These are phyloP conservation scores for Delphinapterus leucas DNA, from an alignment of 2,113 vertebrate genomes.

Conservation along the genomic window DNA sequence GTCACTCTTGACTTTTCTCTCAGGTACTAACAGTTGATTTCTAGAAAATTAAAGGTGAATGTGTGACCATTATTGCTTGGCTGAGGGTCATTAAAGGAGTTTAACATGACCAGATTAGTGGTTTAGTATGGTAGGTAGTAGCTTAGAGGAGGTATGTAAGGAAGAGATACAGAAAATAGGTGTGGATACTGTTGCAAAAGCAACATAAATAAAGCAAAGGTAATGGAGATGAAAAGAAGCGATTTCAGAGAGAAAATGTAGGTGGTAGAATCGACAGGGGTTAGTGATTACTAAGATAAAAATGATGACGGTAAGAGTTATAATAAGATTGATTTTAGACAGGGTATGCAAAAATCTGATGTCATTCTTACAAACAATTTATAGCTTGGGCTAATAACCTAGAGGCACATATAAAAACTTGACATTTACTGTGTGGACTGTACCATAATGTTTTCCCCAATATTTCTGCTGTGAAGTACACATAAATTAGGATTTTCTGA, in stretches of 20 bases:
- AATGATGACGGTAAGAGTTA: not conserved
- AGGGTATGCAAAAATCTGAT: not conserved
- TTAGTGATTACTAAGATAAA: not conserved
- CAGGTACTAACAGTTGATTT: not conserved
- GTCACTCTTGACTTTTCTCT: not conserved
- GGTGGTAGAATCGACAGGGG: not conserved
- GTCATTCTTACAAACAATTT: not conserved
- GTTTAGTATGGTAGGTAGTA: not conserved
- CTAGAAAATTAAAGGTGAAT: not conserved
- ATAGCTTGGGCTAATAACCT: not conserved
- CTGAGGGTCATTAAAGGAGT: not conserved
- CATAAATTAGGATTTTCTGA: not conserved
- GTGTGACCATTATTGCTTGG: not conserved
- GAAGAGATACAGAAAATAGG: not conserved
- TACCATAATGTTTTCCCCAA: not conserved
- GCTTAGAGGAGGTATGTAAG: not conserved
- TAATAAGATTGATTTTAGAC: not conserved
- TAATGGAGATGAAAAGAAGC: not conserved
- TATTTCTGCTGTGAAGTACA: not conserved
- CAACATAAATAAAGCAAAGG: not conserved
- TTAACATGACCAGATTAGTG: not conserved
- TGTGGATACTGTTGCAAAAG: not conserved
- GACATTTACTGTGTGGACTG: not conserved
- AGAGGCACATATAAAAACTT: constrained; percentile 12
- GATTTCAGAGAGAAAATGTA: not conserved